Percentiles rank a stretch among this genome's conserved stretches.
These are phyloP conservation scores for Hystrix brachyura DNA, from an alignment of 2,113 vertebrate species.

Conservation along the genomic window DNA sequence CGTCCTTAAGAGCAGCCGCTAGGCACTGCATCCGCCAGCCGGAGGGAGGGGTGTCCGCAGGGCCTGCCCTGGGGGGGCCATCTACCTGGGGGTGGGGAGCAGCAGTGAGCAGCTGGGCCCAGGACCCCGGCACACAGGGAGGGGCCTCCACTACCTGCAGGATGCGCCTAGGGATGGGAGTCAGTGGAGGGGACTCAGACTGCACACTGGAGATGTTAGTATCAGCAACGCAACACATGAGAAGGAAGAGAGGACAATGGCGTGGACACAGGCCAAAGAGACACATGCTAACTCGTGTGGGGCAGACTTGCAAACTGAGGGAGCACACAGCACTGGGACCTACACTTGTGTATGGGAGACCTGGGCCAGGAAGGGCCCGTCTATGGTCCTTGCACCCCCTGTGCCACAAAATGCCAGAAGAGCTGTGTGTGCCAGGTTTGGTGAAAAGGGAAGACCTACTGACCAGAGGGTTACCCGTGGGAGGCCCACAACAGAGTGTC, in stretches of 20 bases:
- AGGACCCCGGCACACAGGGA: background rate
- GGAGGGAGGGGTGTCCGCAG: constrained; percentile 93
- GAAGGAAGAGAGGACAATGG: constrained; percentile 31
- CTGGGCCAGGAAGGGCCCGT: background rate
- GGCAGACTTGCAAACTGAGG: background rate
- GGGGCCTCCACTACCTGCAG: background rate
- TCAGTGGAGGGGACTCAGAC: constrained; percentile 5
- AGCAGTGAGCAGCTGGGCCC: constrained; percentile 54
- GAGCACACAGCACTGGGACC: background rate
- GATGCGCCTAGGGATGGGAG: background rate
- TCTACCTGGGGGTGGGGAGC: constrained; percentile 92
- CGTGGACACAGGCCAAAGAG: constrained; percentile 18
- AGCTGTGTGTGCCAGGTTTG: background rate
- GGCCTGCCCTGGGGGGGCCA: constrained; percentile 97
- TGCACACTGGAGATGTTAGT: background rate
- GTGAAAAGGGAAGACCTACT: background rate
- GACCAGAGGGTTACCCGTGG: background rate
- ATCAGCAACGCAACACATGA: background rate
- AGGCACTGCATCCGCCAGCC: constrained; percentile 99
- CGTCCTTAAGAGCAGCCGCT: constrained; percentile 96
- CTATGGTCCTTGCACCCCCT: background rate
- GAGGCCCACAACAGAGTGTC: background rate
- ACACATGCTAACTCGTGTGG: background rate
- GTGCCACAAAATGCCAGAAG: background rate
- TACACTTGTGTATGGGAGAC: background rate